Evolutionary conservation across 64 coral and sea anemone species (phyloP).

Genomic region (Montipora efflorescens): DNA sequence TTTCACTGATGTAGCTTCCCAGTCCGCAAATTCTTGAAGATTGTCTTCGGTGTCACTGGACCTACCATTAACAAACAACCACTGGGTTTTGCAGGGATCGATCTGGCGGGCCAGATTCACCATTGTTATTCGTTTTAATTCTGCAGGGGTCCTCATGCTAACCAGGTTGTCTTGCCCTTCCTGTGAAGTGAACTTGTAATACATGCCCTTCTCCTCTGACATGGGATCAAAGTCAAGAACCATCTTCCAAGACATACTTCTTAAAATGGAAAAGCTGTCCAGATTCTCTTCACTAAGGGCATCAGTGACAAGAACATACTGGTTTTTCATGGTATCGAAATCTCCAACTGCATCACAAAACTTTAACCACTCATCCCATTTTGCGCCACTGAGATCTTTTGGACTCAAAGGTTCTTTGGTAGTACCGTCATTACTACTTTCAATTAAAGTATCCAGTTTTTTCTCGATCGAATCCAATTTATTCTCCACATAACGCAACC

Average conservation of each 20-base stretch:
- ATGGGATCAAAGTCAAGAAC: slow-evolving; percentile 76
- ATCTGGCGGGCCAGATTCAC: slow-evolving; percentile 51
- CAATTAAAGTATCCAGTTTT: neutral
- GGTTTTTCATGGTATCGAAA: slow-evolving; percentile 70
- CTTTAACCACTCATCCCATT: slow-evolving; percentile 79
- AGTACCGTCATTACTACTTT: neutral
- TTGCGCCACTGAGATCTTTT: slow-evolving; percentile 48
- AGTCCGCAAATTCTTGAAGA: slow-evolving; percentile 33
- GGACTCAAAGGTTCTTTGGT: neutral
- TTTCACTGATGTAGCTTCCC: slow-evolving; percentile 73
- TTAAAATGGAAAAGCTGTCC: slow-evolving; percentile 52
- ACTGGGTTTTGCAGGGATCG: slow-evolving; percentile 63
- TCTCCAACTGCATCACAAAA: slow-evolving; percentile 71
- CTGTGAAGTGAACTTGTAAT: slow-evolving; percentile 63
- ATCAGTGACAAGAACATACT: slow-evolving; percentile 81
- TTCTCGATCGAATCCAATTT: neutral
- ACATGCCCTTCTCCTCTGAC: slow-evolving; percentile 85
- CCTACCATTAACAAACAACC: slow-evolving; percentile 88
- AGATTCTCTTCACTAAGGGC: slow-evolving; percentile 48
- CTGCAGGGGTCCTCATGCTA: slow-evolving; percentile 75
- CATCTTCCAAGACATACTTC: slow-evolving; percentile 82
- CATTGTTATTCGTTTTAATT: slow-evolving; percentile 28
- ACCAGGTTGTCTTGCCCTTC: slow-evolving; percentile 65
- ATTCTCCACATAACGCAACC: neutral
- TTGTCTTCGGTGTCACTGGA: slow-evolving; percentile 53